Evolutionary conservation across 1,140 invertebrate genomes (phyloP).

Genomic region (Pachyrhynchus sulphureomaculatus): DNA sequence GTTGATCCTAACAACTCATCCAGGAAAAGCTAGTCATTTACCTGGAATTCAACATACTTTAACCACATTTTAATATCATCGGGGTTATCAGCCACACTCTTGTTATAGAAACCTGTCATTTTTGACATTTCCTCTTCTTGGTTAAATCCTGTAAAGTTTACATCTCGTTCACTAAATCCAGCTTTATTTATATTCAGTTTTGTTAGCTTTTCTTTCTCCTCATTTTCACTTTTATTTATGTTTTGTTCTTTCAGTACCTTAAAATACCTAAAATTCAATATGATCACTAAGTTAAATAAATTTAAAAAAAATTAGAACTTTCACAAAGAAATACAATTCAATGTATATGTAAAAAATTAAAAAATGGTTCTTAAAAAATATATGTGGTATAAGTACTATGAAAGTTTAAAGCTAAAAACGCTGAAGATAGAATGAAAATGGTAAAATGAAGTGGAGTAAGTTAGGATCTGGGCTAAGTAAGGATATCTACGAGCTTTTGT

Average conservation of each 20-base stretch:
- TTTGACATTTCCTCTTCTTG: slow-evolving; percentile 54
- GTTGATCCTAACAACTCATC: too few relatives aligned
- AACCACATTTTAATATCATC: slow-evolving; percentile 57
- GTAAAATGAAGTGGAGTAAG: too few relatives aligned
- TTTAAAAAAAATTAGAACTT: too few relatives aligned
- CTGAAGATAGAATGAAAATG: too few relatives aligned
- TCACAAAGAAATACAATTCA: too few relatives aligned
- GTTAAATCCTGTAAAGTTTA: slow-evolving; percentile 41
- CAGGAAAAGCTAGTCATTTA: too few relatives aligned
- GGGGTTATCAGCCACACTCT: slow-evolving; percentile 54
- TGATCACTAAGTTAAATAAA: background rate
- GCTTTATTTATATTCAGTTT: slow-evolving; percentile 35
- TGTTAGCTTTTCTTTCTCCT: slow-evolving; percentile 39
- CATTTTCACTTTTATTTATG: slow-evolving; percentile 39
- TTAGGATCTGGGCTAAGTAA: too few relatives aligned
- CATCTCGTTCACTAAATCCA: slow-evolving; percentile 31
- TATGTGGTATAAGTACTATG: too few relatives aligned
- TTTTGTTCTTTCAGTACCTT: slow-evolving; percentile 22
- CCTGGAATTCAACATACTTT: slow-evolving; percentile 58
- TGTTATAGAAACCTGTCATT: slow-evolving; percentile 57
- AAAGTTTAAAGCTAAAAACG: too few relatives aligned
- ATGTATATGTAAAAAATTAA: too few relatives aligned
- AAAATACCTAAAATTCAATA: slow-evolving; percentile 31
- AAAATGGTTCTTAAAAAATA: too few relatives aligned
- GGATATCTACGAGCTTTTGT: too few relatives aligned